Evolutionary conservation across 1,140 invertebrate species (phyloP).

Genomic region (Gerris buenoi): DNA sequence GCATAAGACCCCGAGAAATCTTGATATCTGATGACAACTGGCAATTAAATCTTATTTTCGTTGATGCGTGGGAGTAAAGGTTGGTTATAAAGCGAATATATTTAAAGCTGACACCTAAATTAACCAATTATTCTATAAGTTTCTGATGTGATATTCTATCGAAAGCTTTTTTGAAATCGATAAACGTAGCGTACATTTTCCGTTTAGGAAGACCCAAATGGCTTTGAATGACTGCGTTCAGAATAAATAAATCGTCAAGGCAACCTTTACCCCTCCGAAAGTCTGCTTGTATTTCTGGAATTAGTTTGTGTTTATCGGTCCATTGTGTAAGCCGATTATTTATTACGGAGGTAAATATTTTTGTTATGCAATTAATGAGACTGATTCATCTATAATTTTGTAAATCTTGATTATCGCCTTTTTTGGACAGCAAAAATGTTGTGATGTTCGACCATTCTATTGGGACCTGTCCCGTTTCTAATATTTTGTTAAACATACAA

Average conservation of each 20-base stretch:
- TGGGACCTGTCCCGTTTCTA: constrained; percentile 11
- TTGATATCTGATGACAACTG: background rate
- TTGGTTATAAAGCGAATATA: background rate
- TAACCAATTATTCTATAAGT: background rate
- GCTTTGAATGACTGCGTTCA: constrained; percentile 5
- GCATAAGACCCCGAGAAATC: constrained; percentile 15
- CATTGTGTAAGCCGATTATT: constrained; percentile 15
- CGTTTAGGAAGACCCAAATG: background rate
- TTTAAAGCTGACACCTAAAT: background rate
- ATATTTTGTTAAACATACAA: constrained; percentile 13
- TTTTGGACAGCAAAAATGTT: constrained; percentile 14
- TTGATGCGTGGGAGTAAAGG: constrained; percentile 6
- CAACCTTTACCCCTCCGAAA: constrained; percentile 17
- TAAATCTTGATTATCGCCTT: constrained; percentile 16
- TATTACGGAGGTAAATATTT: constrained; percentile 20
- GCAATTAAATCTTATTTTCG: constrained; percentile 1
- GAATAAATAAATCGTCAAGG: constrained; percentile 17
- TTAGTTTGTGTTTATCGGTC: constrained; percentile 13
- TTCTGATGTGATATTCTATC: background rate
- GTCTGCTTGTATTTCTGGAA: constrained; percentile 21
- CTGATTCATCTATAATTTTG: constrained; percentile 20
- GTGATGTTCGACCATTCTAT: background rate
- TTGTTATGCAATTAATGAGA: constrained; percentile 18
- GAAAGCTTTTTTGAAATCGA: constrained; percentile 2
- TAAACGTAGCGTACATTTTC: background rate